Evolutionary conservation across 2,888 invertebrate genomes (phyloP), one percentile per base, ranked within the genome.

Genomic region (Melanchra persicariae): DNA sequence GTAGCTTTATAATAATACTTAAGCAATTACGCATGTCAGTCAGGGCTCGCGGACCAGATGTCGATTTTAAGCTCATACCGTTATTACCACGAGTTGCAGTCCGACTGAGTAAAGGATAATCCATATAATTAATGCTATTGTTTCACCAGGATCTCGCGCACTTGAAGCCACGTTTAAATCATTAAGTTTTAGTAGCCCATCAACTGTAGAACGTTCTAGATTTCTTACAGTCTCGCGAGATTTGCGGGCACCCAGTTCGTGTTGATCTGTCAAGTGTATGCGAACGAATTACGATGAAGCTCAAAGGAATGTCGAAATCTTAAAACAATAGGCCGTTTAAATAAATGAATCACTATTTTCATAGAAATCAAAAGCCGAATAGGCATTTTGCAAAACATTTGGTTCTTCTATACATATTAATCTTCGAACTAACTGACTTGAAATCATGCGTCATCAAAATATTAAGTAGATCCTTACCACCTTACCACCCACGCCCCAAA

Each of bases 1-100:
- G 94, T 93, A 94, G 94, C 93, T 86, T 91, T 91, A 91, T 91
- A 90, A 92, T 90, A 90, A 90, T 92, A 90, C 89, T 90, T 88
- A 89, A 88, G 88, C 89, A 91, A 91, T 92, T 92, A 90, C 87
- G 85, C 83, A 79, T 84, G 85, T 73, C 85, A 85, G 86, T 84
- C 85, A 83, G 82, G 82, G 87, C 86, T 80, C 92, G 93, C 88
- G 85, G 82, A 88, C 93, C 94, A 94, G 92, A 94, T 94, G 94
- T 89, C 90, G 90, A 84, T 83, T 88, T 87, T 85, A 83, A 81
- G 81, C 86, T 79, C 86, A 83, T 88, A 86, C 90, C 86, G 88
- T 91, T 91, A 91, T 91, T 91, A 92, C 77, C 87, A 82, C 79
- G 88, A 89, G 87, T 88, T 83, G 86, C 83, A 80, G 79, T 82